Base-by-base conservation (phyloP, 2,113 vertebrate genomes). In the Pipa parva region DNA sequence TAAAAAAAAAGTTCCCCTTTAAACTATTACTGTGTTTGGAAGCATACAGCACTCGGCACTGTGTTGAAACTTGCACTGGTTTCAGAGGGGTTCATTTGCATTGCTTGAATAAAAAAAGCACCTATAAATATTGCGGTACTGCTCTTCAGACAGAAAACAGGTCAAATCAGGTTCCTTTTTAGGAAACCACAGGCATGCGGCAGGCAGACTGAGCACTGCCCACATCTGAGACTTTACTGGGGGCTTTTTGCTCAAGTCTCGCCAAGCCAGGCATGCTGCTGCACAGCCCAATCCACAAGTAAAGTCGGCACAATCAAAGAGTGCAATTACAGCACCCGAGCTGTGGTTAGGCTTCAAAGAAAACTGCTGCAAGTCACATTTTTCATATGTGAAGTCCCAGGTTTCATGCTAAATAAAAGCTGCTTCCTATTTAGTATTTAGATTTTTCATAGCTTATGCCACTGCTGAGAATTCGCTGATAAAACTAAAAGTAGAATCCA, bases 331-430 rank as follows among this genome's bases (percentile, higher is more conserved):
- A 80, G 83, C 80, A 84, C 81, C 81, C 83, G 89, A 83, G 85
- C 88, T 88, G 87, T 81, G 87, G 91, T 88, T 85, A 77, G 42
- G 81, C 94, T 94, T 96, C 92, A 95, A 93, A 97, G 89, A 80
- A 80, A 79, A 81, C n/a, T 72, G 71, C 80, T 76, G 78, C 78
- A 63, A 79, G 88, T 84, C 85, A 80, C 81, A 84, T 81, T 85
- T 83, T 76, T 79, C 82, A 78, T 76, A 79, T 78, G 80, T 71
- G 72, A 73, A 75, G 75, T 75, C 74, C 77, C 76, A 73, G 77
- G 78, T 66, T 76, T 5, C 57, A 73, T 74, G 78, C 58, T 50
- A 72, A 72, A 76, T 75, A 57, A 73, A 59, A 78, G 77, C 69
- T 72, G 73, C 76, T 73, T 50, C 27, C 11, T 67, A 59, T 72